Base-by-base conservation (phyloP, 2,113 vertebrate genomes). In the Vulpes lagopus region DNA sequence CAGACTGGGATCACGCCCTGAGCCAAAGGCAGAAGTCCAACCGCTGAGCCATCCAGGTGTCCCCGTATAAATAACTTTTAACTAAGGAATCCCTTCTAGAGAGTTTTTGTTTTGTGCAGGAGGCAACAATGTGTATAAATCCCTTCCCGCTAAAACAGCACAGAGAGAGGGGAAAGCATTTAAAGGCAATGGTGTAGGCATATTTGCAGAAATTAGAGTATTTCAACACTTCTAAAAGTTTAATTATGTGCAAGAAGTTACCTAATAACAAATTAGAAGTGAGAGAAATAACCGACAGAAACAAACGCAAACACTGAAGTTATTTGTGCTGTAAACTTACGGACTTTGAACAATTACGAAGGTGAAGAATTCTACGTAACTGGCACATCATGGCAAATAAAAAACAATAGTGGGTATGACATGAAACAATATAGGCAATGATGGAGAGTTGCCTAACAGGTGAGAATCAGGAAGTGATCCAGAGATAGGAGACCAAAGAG, bases 191-290 rank as follows among this genome's bases (percentile, higher is more conserved):
- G 3, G 25, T 64, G 53, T 49, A 92, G 49, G 22, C 15, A 57
- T 71, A 89, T 67, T 59, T 53, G 22, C 5, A 96, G 69, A 97
- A 95, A 73, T 60, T 62, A 82, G 35, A 96, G 4, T 14, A 83
- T 76, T 80, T 94, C 38, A 82, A 73, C 27, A 67, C 22, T 23
- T 93, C 59, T 67, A 85, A 51, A 22, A 85, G 14, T 62, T 71
- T 43, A 3, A 17, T 53, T 89, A 89, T 53, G 22, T 64, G 19
- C 25, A 95, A 93, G 55, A 93, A 83, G 86, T 86, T 67, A 20
- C 62, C 20, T n/a, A 78, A 89, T 11, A 67, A 30, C 25, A 94
- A 86, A 67, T 95, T n/a, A 86, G 67, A 95, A 92, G 53, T 81
- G 23, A 79, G 88, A 80, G 30, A 93, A 95, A 30, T 67, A 55